phyloP scores from a whole-genome alignment of 2,888 invertebrate species.

The Nomada hirtipes region DNA sequence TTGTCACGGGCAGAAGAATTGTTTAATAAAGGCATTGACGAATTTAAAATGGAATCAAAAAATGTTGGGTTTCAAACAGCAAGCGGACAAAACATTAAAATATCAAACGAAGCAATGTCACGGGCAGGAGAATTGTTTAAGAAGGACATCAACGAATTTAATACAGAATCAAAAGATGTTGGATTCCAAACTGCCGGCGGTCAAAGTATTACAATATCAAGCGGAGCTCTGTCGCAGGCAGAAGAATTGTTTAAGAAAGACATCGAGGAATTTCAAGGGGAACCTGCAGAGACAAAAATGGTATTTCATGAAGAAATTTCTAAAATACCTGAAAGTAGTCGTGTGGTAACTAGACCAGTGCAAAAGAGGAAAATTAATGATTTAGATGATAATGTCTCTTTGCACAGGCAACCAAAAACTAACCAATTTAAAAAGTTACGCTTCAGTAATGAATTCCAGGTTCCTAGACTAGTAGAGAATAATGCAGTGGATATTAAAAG shows the following conservation, averaged over 20 bases:
- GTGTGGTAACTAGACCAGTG: constrained; percentile 1
- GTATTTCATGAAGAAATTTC: background rate
- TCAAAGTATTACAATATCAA: too few species aligned
- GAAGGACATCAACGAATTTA: constrained; percentile 5
- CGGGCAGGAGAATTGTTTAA: constrained; percentile 16
- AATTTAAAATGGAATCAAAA: background rate
- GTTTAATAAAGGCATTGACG: background rate
- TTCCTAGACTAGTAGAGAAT: constrained; percentile 69
- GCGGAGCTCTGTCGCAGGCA: constrained; percentile 4
- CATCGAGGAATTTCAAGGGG: background rate
- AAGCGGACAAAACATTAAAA: background rate
- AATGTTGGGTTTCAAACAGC: constrained; percentile 21
- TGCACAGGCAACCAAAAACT: constrained; percentile 13
- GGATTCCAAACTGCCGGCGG: too few species aligned
- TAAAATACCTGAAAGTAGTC: background rate
- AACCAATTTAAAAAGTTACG: constrained; percentile 73
- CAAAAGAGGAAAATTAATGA: constrained; percentile 59
- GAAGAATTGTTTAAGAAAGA: background rate
- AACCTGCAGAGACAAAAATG: too few species aligned
- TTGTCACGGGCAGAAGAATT: constrained; percentile 7
- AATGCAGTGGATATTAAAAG: constrained; percentile 27
- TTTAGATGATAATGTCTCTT: constrained; percentile 60
- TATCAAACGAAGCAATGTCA: constrained; percentile 22
- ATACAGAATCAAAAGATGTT: background rate
- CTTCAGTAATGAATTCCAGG: constrained; percentile 70